Evolutionary conservation across 2,797 vertebrate species (phyloP), one percentile per base, ranked within the genome.

Genomic region (Hyperoplus lanceolatus): DNA sequence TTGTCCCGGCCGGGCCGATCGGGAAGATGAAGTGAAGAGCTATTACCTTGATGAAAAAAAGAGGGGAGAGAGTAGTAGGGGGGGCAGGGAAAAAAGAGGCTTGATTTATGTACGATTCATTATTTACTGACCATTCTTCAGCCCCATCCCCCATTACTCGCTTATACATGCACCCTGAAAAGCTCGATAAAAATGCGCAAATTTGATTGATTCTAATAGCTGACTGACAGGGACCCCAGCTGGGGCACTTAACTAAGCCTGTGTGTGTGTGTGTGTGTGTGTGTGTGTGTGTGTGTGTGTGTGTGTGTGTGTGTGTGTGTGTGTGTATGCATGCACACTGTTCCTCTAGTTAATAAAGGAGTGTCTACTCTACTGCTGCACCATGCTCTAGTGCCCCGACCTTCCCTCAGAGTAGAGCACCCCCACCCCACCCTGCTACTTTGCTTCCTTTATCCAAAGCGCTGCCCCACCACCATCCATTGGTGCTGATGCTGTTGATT

Each of bases 201-300:
- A 93, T 94, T 92, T 95, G 94, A 96, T 95, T 96, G 94, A 95
- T 95, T 95, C 89, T 95, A 93, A 93, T 93, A 91, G 93, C 83
- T 74, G 87, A 92, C 84, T 93, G 93, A 93, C 93, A 92, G 89
- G 82, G 90, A 89, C 85, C 90, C 90, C 93, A 95, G 94, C 94
- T 95, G 94, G 86, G 91, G 89, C 91, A 90, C 91, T 94, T 92
- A 91, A 82, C 72, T 75, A 64, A 87, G 84, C 59, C 45, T 65
- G 70, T 75, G 70, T 84, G 71, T 73, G 75, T 62, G 66, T 74
- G 72, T 73, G 57, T 74, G 53, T 79, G 71, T 62, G 57, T 67
- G 73, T 79, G 73, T 82, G 81, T 64, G 60, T 77, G 62, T 73
- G 74, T 70, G 29, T 50, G 45, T 73, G 57, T 74, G 53, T 79